Evolutionary conservation across 2,113 vertebrate species (phyloP).

Genomic region (Phylloscopus whistleri): DNA sequence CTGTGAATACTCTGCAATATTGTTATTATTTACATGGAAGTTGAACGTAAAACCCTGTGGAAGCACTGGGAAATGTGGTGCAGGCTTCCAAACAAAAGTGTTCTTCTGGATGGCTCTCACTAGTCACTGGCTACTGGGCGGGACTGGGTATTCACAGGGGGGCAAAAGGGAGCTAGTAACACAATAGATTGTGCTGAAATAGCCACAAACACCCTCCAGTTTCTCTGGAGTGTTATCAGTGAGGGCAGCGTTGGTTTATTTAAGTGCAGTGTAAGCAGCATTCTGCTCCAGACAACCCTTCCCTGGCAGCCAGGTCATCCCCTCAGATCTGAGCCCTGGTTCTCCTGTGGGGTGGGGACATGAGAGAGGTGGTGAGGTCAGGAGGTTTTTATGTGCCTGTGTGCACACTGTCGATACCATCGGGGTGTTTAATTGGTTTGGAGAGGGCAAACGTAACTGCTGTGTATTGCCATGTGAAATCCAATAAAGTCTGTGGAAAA

Average conservation of each 20-base stretch:
- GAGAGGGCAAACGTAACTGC: not conserved
- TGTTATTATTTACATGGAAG: not conserved
- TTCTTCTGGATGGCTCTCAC: not conserved
- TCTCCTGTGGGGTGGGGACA: not conserved
- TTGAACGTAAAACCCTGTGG: not conserved
- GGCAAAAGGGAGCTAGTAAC: not conserved
- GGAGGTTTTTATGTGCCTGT: not conserved
- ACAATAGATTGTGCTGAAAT: not conserved
- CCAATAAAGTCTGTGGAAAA: constrained; percentile 71
- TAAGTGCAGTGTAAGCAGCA: not conserved
- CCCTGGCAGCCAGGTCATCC: not conserved
- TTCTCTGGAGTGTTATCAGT: not conserved
- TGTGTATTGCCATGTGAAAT: constrained; percentile 64
- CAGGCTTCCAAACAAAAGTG: not conserved
- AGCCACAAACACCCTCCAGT: not conserved
- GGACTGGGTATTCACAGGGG: not conserved
- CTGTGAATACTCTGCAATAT: not conserved
- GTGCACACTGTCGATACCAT: not conserved
- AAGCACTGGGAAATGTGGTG: not conserved
- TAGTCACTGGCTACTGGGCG: not conserved
- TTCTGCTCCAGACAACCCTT: not conserved
- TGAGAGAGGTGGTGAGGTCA: not conserved
- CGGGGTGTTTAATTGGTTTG: constrained; percentile 8
- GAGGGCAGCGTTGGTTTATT: not conserved
- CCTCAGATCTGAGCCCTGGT: not conserved